Evolutionary conservation across 2,888 invertebrate species (phyloP).

Genomic region (Cryptus armator): DNA sequence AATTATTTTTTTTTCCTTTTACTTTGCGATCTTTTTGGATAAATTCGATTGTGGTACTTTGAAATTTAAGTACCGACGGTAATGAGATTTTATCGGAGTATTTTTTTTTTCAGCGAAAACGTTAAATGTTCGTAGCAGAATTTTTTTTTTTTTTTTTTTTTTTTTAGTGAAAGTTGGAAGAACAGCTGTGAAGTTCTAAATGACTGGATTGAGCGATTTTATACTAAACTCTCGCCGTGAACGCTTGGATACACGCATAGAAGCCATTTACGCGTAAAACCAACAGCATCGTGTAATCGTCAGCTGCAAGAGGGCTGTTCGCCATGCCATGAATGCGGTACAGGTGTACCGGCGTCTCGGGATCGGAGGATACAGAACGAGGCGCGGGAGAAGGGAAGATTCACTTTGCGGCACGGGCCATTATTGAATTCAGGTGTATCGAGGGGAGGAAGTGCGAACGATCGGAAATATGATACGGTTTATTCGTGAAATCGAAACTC

Average conservation of each 20-base stretch:
- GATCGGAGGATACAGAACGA: background rate
- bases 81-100: background rate
- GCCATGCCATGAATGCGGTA: constrained; percentile 31
- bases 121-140: too few relatives aligned
- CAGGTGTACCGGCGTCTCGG: constrained; percentile 9
- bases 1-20: background rate
- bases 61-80: background rate
- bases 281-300: constrained; percentile 28
- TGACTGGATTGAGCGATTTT: background rate
- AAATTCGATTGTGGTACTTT: background rate
- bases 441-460: constrained; percentile 5
- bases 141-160: too few relatives aligned
- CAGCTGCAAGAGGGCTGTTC: constrained; percentile 33
- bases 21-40: background rate
- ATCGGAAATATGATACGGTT: constrained; percentile 21
- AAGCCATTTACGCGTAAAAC: constrained; percentile 12
- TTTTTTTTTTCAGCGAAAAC: too few relatives aligned
- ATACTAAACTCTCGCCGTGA: background rate
- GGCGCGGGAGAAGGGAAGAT: constrained; percentile 27
- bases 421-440: constrained; percentile 44
- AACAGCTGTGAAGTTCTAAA: background rate
- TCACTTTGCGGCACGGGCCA: constrained; percentile 13
- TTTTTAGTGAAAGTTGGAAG: too few relatives aligned
- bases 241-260: background rate
- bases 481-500: too few relatives aligned